Conservation (phyloP, 2,888 invertebrate genomes). For the Limnephilus marmoratus region DNA sequence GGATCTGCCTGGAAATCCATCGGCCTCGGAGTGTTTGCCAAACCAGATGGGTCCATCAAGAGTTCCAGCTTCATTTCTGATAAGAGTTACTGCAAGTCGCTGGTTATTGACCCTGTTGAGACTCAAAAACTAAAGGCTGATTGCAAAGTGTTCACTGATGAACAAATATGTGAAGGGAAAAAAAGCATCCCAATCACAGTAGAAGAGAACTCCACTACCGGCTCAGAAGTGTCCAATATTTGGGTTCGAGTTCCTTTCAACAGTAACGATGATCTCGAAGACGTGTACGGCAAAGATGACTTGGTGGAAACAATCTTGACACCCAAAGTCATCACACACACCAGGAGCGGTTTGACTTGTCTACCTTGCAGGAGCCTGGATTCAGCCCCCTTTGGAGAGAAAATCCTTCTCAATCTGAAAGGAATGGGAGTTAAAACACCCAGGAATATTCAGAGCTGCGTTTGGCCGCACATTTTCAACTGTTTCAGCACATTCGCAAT, state of each 20-base stretch:
- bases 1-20: slow-evolving; percentile 30
- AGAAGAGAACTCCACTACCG: neutral
- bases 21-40: neutral
- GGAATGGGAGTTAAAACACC: slow-evolving; percentile 72
- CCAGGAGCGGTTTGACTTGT: slow-evolving; percentile 71
- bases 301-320: slow-evolving; percentile 63
- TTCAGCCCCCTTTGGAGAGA: slow-evolving; percentile 71
- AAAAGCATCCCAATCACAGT: neutral
- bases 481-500: slow-evolving; percentile 82
- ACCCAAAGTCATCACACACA: slow-evolving; percentile 74
- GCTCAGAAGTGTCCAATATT: neutral
- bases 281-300: neutral
- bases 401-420: slow-evolving; percentile 70
- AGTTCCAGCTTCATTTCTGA: slow-evolving; percentile 7
- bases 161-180: neutral
- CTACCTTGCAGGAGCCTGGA: slow-evolving; percentile 70
- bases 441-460: slow-evolving; percentile 80
- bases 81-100: slow-evolving; percentile 10
- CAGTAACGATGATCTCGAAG: neutral
- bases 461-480: slow-evolving; percentile 83
- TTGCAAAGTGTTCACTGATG: neutral
- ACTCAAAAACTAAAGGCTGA: neutral
- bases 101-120: neutral
- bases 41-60: neutral
- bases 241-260: slow-evolving; percentile 9